A percentile compares a stretch with the other conserved stretches of the same genome.
Conservation (phyloP, 1,140 invertebrate species). For the Drosophila obscura region DNA sequence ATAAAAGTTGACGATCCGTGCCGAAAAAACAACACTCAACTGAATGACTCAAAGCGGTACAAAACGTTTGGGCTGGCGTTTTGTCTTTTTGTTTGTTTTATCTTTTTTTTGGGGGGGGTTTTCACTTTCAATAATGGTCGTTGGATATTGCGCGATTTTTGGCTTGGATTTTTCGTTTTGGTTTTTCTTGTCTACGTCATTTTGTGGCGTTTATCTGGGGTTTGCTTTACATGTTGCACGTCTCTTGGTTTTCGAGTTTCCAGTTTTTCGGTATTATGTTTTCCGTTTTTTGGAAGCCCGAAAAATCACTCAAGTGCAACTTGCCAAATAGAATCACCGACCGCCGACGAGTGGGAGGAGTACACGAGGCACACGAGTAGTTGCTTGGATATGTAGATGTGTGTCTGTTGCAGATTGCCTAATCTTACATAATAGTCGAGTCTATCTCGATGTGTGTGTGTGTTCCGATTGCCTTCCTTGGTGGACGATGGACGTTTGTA, state of each 20-base stretch:
- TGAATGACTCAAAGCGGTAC: constrained; percentile 36
- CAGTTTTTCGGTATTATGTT: constrained; percentile 53
- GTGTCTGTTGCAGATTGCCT: constrained; percentile 52
- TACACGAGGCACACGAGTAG: not conserved
- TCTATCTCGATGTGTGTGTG: constrained; percentile 37
- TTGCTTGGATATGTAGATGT: constrained; percentile 38
- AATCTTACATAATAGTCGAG: constrained; percentile 74
- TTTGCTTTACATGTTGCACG: constrained; percentile 76
- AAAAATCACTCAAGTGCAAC: constrained; percentile 82
- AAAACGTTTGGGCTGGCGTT: constrained; percentile 46
- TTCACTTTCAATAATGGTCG: constrained; percentile 67
- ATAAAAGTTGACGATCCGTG: constrained; percentile 77
- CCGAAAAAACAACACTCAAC: constrained; percentile 9
- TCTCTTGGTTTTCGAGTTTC: constrained; percentile 67
- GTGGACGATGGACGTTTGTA: constrained; percentile 41
- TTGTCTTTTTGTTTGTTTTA: constrained; percentile 2
- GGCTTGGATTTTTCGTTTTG: constrained; percentile 36
- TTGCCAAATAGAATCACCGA: constrained; percentile 76
- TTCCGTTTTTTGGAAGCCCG: constrained; percentile 68
- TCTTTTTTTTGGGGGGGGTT: constrained; percentile 22
- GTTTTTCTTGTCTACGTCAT: constrained; percentile 72
- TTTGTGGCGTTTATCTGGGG: constrained; percentile 70
- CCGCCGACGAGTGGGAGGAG: constrained; percentile 30
- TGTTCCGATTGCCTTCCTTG: constrained; percentile 29
- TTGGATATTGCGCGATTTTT: constrained; percentile 73